Evolutionary conservation across 2,888 invertebrate genomes (phyloP), one percentile per base, ranked within the genome.

Genomic region (Eilema depressum): DNA sequence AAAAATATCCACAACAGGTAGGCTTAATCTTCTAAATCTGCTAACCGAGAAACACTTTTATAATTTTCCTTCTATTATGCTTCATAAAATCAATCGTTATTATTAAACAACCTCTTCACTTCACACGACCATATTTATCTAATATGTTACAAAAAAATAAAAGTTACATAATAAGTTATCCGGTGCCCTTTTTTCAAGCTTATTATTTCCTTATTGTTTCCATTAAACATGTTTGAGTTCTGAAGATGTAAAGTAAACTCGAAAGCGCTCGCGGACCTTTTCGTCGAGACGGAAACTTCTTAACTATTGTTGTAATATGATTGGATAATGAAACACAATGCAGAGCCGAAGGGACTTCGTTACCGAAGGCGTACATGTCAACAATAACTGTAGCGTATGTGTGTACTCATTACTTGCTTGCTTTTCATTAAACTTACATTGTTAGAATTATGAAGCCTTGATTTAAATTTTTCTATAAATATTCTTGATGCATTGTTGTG

Each of bases 321-420:
- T 83, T 84, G 68, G 71, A 84, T 84, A 84, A 80, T 77, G 79
- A 80, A 82, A 81, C 74, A 82, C 81, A 86, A 81, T 76, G 84
- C 83, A 83, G 85, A 83, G 84, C 80, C 83, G 79, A 85, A 88
- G 84, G 72, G 65, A 70, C 63, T 86, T 88, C 83, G 70, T 68
- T 69, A 76, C 80, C 71, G 26, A 70, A 59, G n/a, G n/a, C 69
- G 66, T 69, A 70, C 68, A 70, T 61, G 57, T 63, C 60, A 69
- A 62, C 62, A 69, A 60, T 70, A 75, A 69, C 70, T 67, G 47
- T 60, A 41, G 41, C 53, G 41, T 70, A 33, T 73, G 60, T 73
- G 60, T 71, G 47, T 63, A 67, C 62, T 30, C 66, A 57, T 66
- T 71, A 57, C 53, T 74, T 68, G 79, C 71, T 77, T 80, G 77